These are phyloP conservation scores for Nipponacmea schrenckii DNA, from an alignment of 2,888 invertebrate species.

Conservation along the genomic window DNA sequence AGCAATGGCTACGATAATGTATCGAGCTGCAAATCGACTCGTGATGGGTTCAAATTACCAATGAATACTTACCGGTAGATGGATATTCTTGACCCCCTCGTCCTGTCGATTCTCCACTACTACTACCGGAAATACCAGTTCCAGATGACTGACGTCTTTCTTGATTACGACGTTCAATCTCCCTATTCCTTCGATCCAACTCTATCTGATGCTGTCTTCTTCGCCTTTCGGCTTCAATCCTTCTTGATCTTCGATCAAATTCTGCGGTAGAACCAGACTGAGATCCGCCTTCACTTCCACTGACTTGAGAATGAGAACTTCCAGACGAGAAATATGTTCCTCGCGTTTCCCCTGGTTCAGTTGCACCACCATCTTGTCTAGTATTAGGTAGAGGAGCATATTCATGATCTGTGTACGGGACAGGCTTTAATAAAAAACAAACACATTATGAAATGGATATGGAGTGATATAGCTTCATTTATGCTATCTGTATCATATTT, in stretches of 20 bases:
- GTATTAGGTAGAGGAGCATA: background rate
- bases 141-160: background rate
- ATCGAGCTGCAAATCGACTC: no score
- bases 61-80: background rate
- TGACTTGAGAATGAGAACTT: background rate
- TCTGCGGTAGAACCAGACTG: background rate
- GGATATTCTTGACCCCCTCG: background rate
- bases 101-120: background rate
- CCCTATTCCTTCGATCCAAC: background rate
- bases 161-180: background rate
- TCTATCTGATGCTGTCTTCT: background rate
- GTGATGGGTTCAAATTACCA: background rate
- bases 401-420: background rate
- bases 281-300: background rate
- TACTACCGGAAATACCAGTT: background rate
- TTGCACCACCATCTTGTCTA: background rate
- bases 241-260: background rate
- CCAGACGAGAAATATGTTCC: background rate
- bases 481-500: no score
- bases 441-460: background rate
- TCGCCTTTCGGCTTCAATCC: background rate
- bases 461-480: background rate
- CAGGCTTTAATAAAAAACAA: background rate
- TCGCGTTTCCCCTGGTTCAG: background rate
- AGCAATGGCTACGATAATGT: no score